Evolutionary conservation across 2,797 vertebrate genomes (phyloP).

Genomic region (Rhinoraja longicauda): DNA sequence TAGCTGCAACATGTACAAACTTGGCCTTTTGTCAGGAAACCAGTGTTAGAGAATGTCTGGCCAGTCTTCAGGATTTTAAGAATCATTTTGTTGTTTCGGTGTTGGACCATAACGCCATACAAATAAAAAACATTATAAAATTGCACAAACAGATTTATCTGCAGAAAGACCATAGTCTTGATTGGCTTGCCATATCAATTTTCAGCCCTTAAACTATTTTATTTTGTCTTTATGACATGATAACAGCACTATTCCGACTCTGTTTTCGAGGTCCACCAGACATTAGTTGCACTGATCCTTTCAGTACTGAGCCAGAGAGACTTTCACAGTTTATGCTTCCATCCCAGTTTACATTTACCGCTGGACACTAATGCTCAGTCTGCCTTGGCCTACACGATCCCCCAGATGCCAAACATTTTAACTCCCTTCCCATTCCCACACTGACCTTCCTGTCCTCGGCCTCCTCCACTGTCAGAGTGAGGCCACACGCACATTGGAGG

Average conservation of each 20-base stretch:
- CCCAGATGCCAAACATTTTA: too few relatives aligned
- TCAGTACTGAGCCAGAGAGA: background rate
- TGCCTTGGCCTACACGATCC: too few relatives aligned
- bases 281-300: background rate
- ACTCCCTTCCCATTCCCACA: too few relatives aligned
- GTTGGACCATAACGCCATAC: background rate
- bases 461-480: too few relatives aligned
- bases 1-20: background rate
- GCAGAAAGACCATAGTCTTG: too few relatives aligned
- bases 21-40: background rate
- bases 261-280: background rate
- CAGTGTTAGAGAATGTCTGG: background rate
- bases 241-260: background rate
- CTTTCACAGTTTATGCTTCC: background rate
- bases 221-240: background rate
- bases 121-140: conserved; percentile 19
- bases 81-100: background rate
- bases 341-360: background rate
- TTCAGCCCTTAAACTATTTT: background rate
- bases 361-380: too few relatives aligned
- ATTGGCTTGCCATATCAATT: background rate
- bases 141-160: background rate
- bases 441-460: too few relatives aligned
- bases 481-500: too few relatives aligned
- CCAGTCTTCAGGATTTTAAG: background rate